A percentile compares a stretch with the other conserved stretches of the same genome.
These are phyloP conservation scores for Rallus limicola DNA, from an alignment of 2,113 vertebrate species.

Conservation along the genomic window DNA sequence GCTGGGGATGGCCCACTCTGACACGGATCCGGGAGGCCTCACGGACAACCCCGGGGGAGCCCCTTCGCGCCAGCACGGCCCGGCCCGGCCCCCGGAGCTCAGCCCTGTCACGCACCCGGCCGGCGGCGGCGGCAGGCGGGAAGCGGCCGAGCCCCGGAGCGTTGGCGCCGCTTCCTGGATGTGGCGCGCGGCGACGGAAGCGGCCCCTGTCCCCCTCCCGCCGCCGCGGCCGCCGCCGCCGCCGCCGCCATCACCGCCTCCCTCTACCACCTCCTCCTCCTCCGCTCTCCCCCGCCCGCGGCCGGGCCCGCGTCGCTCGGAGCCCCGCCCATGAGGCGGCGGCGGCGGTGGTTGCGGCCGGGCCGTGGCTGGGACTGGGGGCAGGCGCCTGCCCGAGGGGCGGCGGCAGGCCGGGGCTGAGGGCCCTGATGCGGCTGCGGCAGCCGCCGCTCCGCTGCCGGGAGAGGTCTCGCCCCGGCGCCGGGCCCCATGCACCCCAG, in stretches of 20 bases:
- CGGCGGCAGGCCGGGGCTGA: neutral
- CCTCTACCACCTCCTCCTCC: neutral
- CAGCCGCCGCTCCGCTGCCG: neutral
- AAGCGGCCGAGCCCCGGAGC: neutral
- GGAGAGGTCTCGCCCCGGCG: neutral
- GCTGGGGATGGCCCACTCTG: neutral
- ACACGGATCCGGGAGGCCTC: neutral
- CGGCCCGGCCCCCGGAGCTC: neutral
- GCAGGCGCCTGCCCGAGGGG: neutral
- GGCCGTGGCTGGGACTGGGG: neutral
- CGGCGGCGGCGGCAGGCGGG: neutral
- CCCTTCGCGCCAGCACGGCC: neutral
- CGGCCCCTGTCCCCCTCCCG: neutral
- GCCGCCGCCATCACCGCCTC: neutral
- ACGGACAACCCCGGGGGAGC: neutral
- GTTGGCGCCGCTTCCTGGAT: conserved; percentile 11
- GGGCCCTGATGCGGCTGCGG: conserved; percentile 18
- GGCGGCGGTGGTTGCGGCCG: neutral
- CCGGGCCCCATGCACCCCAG: conserved; percentile 64
- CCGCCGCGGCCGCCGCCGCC: neutral
- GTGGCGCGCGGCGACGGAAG: neutral
- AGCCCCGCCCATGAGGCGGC: neutral
- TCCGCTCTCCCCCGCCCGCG: neutral
- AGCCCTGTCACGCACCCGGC: neutral
- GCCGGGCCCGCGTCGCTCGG: conserved; percentile 1